These are phyloP conservation scores for Agrochola litura DNA, from an alignment of 2,888 invertebrate genomes.

Conservation along the genomic window DNA sequence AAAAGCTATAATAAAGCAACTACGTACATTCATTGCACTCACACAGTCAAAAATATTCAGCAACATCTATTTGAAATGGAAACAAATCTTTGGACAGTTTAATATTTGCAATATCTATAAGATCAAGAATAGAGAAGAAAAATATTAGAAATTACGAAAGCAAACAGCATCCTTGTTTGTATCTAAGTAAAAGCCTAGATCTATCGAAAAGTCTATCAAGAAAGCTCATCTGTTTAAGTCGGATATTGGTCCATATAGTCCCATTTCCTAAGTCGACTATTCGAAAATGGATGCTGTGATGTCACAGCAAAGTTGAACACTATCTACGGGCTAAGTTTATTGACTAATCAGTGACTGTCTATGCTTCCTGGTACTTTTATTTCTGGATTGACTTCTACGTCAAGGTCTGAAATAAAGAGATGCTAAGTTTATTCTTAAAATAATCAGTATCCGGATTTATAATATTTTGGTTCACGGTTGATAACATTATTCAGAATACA, in stretches of 20 bases:
- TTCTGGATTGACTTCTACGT: not conserved
- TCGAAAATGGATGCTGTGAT: slow-evolving; percentile 3
- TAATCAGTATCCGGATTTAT: not conserved
- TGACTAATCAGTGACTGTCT: slow-evolving; percentile 10
- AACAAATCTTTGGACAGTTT: not conserved
- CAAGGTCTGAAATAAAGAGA: not conserved
- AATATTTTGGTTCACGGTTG: not conserved
- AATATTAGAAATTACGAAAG: not conserved
- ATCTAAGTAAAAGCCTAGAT: not conserved
- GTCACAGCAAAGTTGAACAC: slow-evolving; percentile 1
- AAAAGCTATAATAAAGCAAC: not conserved
- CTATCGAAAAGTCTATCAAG: not conserved
- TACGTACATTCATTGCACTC: no score
- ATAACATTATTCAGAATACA: not conserved
- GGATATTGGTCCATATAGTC: slow-evolving; percentile 47
- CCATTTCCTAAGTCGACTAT: slow-evolving; percentile 46
- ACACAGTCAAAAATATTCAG: not conserved
- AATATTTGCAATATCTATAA: not conserved
- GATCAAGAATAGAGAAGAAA: not conserved
- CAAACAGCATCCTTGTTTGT: not conserved
- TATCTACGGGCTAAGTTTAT: not conserved
- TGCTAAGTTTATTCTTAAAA: not conserved
- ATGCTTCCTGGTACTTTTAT: not conserved
- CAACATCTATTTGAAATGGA: not conserved
- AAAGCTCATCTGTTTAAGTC: slow-evolving; percentile 7